Evolutionary conservation across 2,113 vertebrate genomes (phyloP), one percentile per base, ranked within the genome.

Genomic region (Cariama cristata): DNA sequence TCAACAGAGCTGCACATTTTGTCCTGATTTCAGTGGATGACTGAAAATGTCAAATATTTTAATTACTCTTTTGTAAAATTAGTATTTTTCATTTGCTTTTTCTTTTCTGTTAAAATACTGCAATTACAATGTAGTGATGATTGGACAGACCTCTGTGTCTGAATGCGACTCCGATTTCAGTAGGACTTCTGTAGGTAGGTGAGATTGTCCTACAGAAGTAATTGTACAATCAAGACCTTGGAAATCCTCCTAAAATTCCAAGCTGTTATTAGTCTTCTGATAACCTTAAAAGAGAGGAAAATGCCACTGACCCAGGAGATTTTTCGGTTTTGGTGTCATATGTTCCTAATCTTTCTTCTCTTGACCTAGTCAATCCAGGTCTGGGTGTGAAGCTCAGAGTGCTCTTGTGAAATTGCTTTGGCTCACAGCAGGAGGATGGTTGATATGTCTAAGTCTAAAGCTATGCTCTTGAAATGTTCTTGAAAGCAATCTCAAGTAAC

Each of bases 361-460:
- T 62, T 91, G 59, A 75, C 53, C 79, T 72, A 4, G 12, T 47
- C 64, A 56, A 17, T 60, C 40, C 45, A 79, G 24, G 17, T 16
- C 30, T 90, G 69, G 79, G 14, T 8, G 50, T 62, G 77, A 35
- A 89, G 40, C 38, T 76, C 5, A 6, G 19, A 52, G 10, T 22
- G 6, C 22, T 91, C 63, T 72, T 88, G n/a, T 90, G 77, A 95
- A 89, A 79, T n/a, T 83, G 22, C 20, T 74, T 92, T 91, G 89
- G 32, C 66, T 93, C 73, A 50, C 32, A 80, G 38, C 50, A 94
- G 50, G 23, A 76, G 22, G 8, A 73, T 27, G 53, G 53, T 45
- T 90, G 74, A 88, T 85, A 64, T 49, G 27, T 80, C 83, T 94
- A 91, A 86, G 45, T 84, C 59, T 80, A 58, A 94, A 94, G 76